Evolutionary conservation across 1,140 invertebrate genomes (phyloP).

Genomic region (Drosophila melanica): DNA sequence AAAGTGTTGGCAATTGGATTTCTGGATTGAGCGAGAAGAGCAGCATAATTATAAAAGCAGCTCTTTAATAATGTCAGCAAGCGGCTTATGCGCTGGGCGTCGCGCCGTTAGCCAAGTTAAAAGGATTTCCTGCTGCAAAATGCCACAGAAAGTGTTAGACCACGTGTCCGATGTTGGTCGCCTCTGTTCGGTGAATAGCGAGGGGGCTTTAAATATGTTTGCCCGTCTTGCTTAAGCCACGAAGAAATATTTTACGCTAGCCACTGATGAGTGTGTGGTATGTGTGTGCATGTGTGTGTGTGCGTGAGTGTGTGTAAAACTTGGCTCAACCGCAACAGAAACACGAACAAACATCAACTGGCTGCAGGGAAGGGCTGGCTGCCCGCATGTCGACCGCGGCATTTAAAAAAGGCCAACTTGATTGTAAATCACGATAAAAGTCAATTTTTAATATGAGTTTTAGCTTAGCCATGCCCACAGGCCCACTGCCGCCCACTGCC

Average conservation of each 20-base stretch:
- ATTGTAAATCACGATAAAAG: conserved; percentile 83
- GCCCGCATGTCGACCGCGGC: conserved; percentile 77
- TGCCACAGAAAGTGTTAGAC: conserved; percentile 60
- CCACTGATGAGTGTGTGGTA: conserved; percentile 42
- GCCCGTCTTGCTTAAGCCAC: conserved; percentile 74
- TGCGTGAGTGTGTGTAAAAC: conserved; percentile 32
- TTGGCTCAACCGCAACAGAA: conserved; percentile 55
- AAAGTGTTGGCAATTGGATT: conserved; percentile 50
- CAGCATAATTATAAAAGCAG: conserved; percentile 33
- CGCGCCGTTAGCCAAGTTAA: conserved; percentile 39
- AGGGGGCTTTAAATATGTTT: conserved; percentile 68
- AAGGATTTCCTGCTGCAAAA: conserved; percentile 64
- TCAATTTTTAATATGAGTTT: conserved; percentile 83
- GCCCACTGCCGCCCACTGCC: background rate
- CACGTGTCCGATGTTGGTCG: conserved; percentile 66
- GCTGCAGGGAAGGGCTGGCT: conserved; percentile 21
- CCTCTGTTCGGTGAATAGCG: background rate
- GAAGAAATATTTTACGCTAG: conserved; percentile 70
- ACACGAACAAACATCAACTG: conserved; percentile 50
- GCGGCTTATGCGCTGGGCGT: conserved; percentile 56
- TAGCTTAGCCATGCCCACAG: conserved; percentile 59
- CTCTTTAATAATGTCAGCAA: conserved; percentile 63
- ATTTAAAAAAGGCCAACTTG: conserved; percentile 80
- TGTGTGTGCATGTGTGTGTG: conserved; percentile 3
- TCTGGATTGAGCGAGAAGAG: conserved; percentile 49